A percentile compares a stretch with the other conserved stretches of the same genome.
These are phyloP conservation scores for Druon quercuslanigerum DNA, from an alignment of 1,140 invertebrate species.

Conservation along the genomic window DNA sequence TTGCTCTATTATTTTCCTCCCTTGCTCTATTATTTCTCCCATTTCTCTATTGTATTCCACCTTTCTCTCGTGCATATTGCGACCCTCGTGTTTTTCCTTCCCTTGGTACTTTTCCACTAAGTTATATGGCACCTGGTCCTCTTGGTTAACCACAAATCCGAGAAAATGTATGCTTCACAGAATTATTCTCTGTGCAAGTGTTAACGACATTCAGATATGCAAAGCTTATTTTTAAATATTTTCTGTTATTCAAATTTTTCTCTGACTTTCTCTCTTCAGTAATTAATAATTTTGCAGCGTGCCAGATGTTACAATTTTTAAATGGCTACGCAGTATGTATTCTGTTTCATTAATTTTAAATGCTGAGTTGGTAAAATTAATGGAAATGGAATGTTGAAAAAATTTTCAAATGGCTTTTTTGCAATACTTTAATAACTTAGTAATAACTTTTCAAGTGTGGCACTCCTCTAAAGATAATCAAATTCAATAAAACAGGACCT, in stretches of 20 bases:
- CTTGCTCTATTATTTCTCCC: not conserved
- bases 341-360: not conserved
- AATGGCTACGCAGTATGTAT: not conserved
- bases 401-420: too few relatives aligned
- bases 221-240: not conserved
- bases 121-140: not conserved
- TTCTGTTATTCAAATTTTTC: not conserved
- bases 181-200: constrained; percentile 3
- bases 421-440: too few relatives aligned
- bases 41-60: not conserved
- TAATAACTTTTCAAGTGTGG: too few relatives aligned
- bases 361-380: too few relatives aligned
- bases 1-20: not conserved
- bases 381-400: too few relatives aligned
- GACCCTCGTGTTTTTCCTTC: not conserved
- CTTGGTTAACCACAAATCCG: constrained; percentile 21
- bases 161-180: not conserved
- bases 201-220: not conserved
- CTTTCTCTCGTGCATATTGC: not conserved
- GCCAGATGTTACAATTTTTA: not conserved
- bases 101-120: not conserved
- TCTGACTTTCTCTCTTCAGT: not conserved
- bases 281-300: not conserved
- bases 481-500: too few relatives aligned
- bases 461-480: too few relatives aligned